Conservation (phyloP, 2,797 vertebrate genomes). For the Platyrinchus mystaceus region DNA sequence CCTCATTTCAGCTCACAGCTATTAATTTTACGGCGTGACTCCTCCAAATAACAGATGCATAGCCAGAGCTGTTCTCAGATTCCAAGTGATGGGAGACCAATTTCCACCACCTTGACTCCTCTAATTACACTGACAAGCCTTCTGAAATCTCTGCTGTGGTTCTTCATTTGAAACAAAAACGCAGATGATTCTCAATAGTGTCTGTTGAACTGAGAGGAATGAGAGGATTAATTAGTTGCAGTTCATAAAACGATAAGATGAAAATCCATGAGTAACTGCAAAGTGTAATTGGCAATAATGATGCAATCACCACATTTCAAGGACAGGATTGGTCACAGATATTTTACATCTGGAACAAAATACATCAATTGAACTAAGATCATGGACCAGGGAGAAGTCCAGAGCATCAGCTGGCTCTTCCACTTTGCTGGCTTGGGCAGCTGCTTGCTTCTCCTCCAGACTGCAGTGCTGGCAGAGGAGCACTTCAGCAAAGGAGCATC, state of each 20-base stretch:
- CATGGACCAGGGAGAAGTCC: not conserved
- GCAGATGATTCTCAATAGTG: not conserved
- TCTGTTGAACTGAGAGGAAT: conserved; percentile 28
- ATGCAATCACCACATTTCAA: not conserved
- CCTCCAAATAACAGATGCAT: conserved; percentile 7
- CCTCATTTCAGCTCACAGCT: conserved; percentile 37
- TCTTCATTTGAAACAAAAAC: conserved; percentile 49
- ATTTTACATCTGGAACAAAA: not conserved
- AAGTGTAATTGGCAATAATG: conserved; percentile 35
- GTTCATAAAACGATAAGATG: conserved; percentile 63
- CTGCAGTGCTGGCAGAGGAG: accelerated
- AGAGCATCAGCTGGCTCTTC: not conserved
- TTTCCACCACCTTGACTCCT: conserved; percentile 54
- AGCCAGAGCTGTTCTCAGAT: conserved; percentile 13
- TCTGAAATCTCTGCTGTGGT: conserved; percentile 26
- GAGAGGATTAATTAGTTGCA: conserved; percentile 66
- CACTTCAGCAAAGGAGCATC: not conserved
- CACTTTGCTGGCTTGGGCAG: not conserved
- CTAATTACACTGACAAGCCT: conserved; percentile 55
- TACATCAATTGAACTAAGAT: not conserved
- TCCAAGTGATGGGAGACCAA: conserved; percentile 19
- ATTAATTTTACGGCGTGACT: conserved; percentile 55
- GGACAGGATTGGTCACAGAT: not conserved
- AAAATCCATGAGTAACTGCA: conserved; percentile 28
- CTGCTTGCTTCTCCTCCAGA: not conserved